phyloP scores from a whole-genome alignment of 2,888 invertebrate species.

The Apoda limacodes region DNA sequence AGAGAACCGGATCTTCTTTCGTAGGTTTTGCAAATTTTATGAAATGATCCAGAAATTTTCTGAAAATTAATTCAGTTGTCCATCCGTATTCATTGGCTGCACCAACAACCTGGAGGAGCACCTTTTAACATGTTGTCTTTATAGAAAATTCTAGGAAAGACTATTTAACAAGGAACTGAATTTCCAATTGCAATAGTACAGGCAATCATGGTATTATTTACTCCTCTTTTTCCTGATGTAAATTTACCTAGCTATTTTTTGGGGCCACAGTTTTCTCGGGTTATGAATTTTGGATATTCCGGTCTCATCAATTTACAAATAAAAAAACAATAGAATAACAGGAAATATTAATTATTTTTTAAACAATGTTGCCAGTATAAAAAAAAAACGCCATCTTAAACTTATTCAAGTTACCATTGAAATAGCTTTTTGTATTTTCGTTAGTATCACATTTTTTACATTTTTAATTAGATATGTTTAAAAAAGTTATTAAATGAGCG shows the following conservation, averaged over 20 bases:
- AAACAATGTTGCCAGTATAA: too few relatives aligned
- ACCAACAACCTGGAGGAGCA: conserved; percentile 20
- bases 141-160: conserved; percentile 14
- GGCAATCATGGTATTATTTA: conserved; percentile 12
- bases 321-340: too few relatives aligned
- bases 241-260: conserved; percentile 12
- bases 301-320: too few relatives aligned
- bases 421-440: too few relatives aligned
- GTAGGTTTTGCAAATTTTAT: conserved; percentile 22
- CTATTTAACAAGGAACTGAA: conserved; percentile 10
- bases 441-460: too few relatives aligned
- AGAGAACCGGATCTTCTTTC: conserved; percentile 18
- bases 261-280: too few relatives aligned
- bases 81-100: conserved; percentile 24
- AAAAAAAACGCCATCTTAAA: too few relatives aligned
- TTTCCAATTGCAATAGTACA: conserved; percentile 13
- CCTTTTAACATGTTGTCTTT: conserved; percentile 21
- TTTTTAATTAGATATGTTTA: too few relatives aligned
- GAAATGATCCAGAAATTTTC: conserved; percentile 28
- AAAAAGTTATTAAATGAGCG: too few relatives aligned
- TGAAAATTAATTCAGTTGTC: conserved; percentile 27
- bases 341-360: too few relatives aligned
- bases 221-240: conserved; percentile 13
- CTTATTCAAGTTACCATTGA: too few relatives aligned
- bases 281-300: too few relatives aligned